phyloP scores from a whole-genome alignment of 2,113 vertebrate species.

The Dromaius novaehollandiae region DNA sequence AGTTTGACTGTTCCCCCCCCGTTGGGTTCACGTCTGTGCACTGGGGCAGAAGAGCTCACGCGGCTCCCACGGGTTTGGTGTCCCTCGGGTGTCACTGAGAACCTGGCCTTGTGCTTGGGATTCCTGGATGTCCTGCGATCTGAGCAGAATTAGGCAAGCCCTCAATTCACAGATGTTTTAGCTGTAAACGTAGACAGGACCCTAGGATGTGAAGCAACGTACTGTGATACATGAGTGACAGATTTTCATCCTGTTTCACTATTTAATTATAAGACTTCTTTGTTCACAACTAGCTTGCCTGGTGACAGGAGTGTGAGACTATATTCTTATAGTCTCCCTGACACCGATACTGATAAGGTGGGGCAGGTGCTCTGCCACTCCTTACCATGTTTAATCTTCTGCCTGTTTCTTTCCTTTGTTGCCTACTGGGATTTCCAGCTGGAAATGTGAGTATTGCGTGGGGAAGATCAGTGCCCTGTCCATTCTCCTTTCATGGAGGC shows the following conservation, averaged over 20 bases:
- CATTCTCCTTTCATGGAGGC: background rate
- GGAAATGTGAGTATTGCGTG: accelerated
- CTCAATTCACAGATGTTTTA: background rate
- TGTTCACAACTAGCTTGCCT: background rate
- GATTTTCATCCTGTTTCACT: background rate
- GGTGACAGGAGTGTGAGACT: background rate
- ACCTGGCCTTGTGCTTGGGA: background rate
- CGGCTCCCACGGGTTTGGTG: background rate
- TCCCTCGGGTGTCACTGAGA: background rate
- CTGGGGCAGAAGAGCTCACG: background rate
- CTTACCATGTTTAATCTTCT: background rate
- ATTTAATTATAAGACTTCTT: background rate
- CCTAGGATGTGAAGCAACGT: background rate
- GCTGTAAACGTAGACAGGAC: background rate
- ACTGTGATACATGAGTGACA: accelerated
- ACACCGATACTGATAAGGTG: background rate
- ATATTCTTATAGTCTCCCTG: background rate
- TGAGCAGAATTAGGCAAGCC: background rate
- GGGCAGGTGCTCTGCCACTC: background rate
- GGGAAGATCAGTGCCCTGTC: accelerated
- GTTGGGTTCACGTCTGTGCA: background rate
- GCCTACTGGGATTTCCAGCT: background rate
- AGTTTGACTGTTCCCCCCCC: background rate
- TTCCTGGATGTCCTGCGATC: background rate
- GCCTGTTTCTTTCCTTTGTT: background rate